These are phyloP conservation scores for Lagenorhynchus albirostris DNA, from an alignment of 2,113 vertebrate species.

Conservation along the genomic window DNA sequence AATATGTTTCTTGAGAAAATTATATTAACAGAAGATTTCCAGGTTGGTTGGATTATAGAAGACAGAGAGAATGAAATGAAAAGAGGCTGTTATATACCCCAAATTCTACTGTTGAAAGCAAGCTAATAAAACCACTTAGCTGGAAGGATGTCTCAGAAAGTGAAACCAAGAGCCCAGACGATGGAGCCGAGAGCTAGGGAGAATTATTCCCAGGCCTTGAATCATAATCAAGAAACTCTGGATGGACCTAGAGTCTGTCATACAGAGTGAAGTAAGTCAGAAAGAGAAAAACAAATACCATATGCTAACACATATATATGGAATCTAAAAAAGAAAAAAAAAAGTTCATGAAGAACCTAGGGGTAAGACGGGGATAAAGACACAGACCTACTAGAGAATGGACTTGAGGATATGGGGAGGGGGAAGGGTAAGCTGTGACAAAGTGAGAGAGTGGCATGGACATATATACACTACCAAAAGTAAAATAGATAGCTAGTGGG, in stretches of 20 bases:
- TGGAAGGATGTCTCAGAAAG: background rate
- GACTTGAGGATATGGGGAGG: too few species aligned
- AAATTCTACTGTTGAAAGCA: background rate
- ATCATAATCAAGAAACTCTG: background rate
- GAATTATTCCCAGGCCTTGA: background rate
- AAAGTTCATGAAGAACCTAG: too few species aligned
- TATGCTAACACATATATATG: too few species aligned
- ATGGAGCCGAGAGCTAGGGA: background rate
- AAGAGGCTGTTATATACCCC: background rate
- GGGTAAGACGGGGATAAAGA: too few species aligned
- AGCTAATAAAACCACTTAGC: background rate
- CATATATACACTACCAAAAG: too few species aligned
- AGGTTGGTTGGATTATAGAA: background rate
- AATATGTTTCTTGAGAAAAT: background rate
- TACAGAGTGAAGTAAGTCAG: too few species aligned
- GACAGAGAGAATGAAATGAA: background rate
- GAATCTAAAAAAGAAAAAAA: too few species aligned
- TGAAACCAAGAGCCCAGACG: background rate
- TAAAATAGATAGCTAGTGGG: too few species aligned
- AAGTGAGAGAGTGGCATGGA: too few species aligned
- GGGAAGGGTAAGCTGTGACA: too few species aligned
- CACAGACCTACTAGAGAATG: too few species aligned
- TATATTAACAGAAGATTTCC: background rate
- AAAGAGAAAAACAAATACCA: too few species aligned
- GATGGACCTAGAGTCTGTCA: background rate